Evolutionary conservation across 2,113 vertebrate genomes (phyloP).

Genomic region (Heteronetta atricapilla): DNA sequence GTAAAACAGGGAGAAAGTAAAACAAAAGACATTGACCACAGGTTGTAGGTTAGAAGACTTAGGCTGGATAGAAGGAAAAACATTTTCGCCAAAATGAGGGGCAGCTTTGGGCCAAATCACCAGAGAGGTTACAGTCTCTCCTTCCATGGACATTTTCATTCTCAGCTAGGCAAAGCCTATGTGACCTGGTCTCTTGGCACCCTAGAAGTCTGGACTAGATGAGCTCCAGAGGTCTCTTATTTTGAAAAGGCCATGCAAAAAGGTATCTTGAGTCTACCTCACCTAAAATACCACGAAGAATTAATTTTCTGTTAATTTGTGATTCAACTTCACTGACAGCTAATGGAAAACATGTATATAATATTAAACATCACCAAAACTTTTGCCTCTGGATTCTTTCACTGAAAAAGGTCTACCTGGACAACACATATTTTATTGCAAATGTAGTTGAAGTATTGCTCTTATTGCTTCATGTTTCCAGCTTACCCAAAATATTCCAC

Average conservation of each 20-base stretch:
- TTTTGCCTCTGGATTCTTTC: not conserved
- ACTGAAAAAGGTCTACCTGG: not conserved
- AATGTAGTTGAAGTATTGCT: not conserved
- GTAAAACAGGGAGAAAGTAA: not conserved
- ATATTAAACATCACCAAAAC: not conserved
- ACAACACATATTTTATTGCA: not conserved
- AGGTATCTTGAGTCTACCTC: not conserved
- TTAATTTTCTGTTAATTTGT: constrained; percentile 1
- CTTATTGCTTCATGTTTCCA: not conserved
- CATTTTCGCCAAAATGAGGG: not conserved
- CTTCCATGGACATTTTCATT: not conserved
- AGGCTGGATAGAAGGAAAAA: not conserved
- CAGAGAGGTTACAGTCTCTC: not conserved
- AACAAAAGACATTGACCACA: not conserved
- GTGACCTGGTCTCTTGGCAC: not conserved
- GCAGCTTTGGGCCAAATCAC: not conserved
- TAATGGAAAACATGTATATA: not conserved
- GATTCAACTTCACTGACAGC: not conserved
- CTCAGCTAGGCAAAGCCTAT: fast-evolving
- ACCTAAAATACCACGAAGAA: not conserved
- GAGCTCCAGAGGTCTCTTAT: not conserved
- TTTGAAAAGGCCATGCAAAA: not conserved
- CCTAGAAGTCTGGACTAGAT: not conserved
- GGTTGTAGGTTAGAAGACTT: not conserved
- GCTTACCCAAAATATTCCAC: not conserved